A percentile compares a stretch with the other conserved stretches of the same genome.
Evolutionary conservation across 1,140 invertebrate species (phyloP).

Genomic region (Drosophila nigromelanica): DNA sequence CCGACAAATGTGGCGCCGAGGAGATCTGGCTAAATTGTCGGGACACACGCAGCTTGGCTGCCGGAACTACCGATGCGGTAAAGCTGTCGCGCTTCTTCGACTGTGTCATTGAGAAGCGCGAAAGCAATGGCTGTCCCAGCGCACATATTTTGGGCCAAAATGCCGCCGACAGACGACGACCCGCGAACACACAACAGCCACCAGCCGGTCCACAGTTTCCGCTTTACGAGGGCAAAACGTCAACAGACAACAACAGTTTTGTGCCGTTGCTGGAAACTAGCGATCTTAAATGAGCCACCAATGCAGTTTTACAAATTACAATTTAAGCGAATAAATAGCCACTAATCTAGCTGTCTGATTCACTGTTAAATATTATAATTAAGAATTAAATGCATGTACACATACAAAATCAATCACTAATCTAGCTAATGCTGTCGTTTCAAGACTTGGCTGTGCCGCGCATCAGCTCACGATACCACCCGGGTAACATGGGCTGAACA

Average conservation of each 20-base stretch:
- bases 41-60: slow-evolving; percentile 92
- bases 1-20: slow-evolving; percentile 96
- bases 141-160: slow-evolving; percentile 53
- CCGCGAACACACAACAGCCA: slow-evolving; percentile 14
- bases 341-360: no score
- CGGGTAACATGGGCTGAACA: slow-evolving; percentile 33
- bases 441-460: background rate
- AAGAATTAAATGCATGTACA: background rate
- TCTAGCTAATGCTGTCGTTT: background rate
- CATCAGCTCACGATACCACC: slow-evolving; percentile 47
- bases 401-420: background rate
- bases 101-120: slow-evolving; percentile 92
- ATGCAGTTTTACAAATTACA: background rate
- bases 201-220: slow-evolving; percentile 24
- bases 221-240: slow-evolving; percentile 11
- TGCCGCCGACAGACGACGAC: slow-evolving; percentile 80
- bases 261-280: slow-evolving; percentile 59
- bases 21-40: slow-evolving; percentile 95
- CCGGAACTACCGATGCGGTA: slow-evolving; percentile 95
- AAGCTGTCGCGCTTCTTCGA: slow-evolving; percentile 97
- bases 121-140: slow-evolving; percentile 85
- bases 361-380: background rate
- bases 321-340: no score
- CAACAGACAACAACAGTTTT: slow-evolving; percentile 6
- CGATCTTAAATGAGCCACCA: slow-evolving; percentile 50